Base-by-base conservation (phyloP, 2,113 vertebrate species). In the Myotis brandtii region DNA sequence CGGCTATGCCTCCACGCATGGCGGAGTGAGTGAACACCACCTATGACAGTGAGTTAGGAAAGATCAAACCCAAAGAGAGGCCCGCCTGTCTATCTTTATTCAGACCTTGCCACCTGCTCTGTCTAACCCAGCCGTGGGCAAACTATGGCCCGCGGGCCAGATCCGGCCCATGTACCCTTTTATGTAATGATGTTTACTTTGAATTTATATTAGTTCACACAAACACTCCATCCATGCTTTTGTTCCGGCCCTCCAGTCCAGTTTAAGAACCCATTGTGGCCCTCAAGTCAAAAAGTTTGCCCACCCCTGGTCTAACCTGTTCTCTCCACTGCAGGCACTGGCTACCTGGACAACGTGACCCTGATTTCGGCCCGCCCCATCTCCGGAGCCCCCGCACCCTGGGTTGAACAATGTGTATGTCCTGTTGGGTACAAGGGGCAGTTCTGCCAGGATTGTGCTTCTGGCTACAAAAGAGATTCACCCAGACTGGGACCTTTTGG, bases 381-480 rank as follows among this genome's bases (percentile, higher is more conserved):
- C 0, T 43, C 97, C 0, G 99, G 99, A 0, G 59, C 70, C 9
- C 98, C 98, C 0, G 99, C 99, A 0, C 72, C 70, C 2, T 99
- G 99, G 99, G 99, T 99, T 30, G 98, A 99, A 96, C 98, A 5
- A 14, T 99, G 99, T 62, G 62, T 82, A 25, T 99, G 99, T 85
- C 99, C 99, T 0, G 5, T 0, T 0, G 99, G 98, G 0, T 98
- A 99, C 87, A 94, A 97, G 62, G 99, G 99, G 0, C 98, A 99
- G 86, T 99, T 99, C 98, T 99, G 99, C 0, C 97, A 99, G 94
- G 98, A 90, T 0, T 99, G 99, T 83, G 98, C 99, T 30, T 95
- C 98, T 0, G 99, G 99, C 1, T 99, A 99, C 98, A 99, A 77
- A 80, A 99, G 99, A 84, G 96, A 98, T 1, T 23, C 3, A 3